A percentile compares a stretch with the other conserved stretches of the same genome.
phyloP scores from a whole-genome alignment of 2,113 vertebrate genomes.

The Gymnobelideus leadbeateri region DNA sequence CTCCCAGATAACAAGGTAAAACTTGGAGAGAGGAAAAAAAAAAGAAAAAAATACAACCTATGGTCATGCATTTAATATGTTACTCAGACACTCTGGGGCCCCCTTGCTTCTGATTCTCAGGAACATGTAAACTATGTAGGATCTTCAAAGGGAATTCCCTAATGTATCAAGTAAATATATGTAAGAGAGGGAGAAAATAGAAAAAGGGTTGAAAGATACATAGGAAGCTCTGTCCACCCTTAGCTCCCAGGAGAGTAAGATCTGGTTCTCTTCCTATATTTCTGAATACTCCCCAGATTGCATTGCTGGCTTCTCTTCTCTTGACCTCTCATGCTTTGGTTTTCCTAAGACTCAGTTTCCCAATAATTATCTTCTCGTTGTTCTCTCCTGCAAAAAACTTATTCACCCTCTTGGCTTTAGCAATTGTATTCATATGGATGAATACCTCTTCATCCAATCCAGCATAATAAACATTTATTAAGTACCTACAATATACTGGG shows the following conservation, averaged over 20 bases:
- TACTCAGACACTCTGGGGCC: not conserved
- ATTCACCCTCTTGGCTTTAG: not conserved
- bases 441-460: not conserved
- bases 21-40: constrained; percentile 42
- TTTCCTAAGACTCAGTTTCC: not conserved
- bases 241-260: not conserved
- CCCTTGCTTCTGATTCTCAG: not conserved
- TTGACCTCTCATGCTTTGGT: not conserved
- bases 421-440: not conserved
- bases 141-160: not conserved
- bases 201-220: not conserved
- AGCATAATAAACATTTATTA: not conserved
- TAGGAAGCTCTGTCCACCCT: not conserved
- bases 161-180: not conserved
- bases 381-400: not conserved
- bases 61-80: not conserved
- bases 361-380: not conserved
- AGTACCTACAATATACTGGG: not conserved
- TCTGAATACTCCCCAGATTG: not conserved
- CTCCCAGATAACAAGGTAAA: constrained; percentile 49
- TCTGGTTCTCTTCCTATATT: constrained; percentile 4
- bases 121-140: not conserved
- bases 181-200: not conserved
- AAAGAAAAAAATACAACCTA: constrained; percentile 34
- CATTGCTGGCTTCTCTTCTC: not conserved